A percentile compares a stretch with the other conserved stretches of the same genome.
Evolutionary conservation across 1,140 invertebrate species (phyloP).

Genomic region (Caenorhabditis tropicalis): DNA sequence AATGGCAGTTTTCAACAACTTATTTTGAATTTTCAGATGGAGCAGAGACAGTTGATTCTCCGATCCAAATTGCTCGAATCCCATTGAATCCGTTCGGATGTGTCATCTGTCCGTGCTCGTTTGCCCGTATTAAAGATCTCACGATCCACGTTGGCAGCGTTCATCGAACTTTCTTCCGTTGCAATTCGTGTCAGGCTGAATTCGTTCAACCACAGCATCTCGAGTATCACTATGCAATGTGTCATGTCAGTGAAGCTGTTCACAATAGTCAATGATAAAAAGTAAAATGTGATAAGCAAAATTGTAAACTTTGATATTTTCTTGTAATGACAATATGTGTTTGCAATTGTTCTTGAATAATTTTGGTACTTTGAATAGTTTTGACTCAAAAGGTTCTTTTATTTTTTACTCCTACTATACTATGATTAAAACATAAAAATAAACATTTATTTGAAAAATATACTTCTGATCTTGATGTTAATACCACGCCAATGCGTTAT

Average conservation of each 20-base stretch:
- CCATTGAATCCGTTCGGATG: neutral
- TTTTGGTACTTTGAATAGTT: no score
- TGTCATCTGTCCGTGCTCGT: conserved; percentile 1
- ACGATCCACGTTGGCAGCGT: neutral
- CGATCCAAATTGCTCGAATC: neutral
- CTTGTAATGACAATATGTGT: neutral
- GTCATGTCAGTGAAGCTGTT: neutral
- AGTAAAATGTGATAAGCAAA: neutral
- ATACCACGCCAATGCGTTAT: no score
- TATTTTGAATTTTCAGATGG: neutral
- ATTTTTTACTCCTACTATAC: no score
- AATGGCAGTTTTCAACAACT: neutral
- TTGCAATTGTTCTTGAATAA: no score
- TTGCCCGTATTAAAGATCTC: neutral
- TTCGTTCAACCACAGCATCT: conserved; percentile 11
- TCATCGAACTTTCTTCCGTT: neutral
- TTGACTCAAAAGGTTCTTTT: no score
- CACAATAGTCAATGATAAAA: neutral
- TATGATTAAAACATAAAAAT: no score
- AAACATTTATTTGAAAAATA: no score
- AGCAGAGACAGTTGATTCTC: neutral
- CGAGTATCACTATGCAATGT: neutral
- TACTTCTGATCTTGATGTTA: no score
- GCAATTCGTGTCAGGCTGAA: neutral
- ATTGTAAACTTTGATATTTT: neutral